Evolutionary conservation across 2,888 invertebrate species (phyloP).

Genomic region (Latrodectus elegans): DNA sequence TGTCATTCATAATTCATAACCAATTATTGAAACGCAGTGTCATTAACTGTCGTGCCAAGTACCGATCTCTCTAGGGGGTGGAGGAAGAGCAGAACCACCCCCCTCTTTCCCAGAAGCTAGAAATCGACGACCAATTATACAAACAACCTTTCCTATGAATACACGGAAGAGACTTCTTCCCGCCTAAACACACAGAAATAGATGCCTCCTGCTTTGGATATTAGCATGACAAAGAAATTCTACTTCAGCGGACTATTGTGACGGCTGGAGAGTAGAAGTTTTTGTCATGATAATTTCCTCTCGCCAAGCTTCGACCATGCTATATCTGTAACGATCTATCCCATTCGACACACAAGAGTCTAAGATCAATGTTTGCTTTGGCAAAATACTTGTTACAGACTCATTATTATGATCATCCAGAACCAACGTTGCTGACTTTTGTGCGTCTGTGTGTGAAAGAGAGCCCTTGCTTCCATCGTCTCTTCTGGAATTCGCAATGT

Average conservation of each 20-base stretch:
- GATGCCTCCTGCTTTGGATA: slow-evolving; percentile 8
- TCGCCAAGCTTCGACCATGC: slow-evolving; percentile 26
- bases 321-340: slow-evolving; percentile 47
- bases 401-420: slow-evolving; percentile 62
- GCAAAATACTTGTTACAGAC: slow-evolving; percentile 63
- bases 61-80: slow-evolving; percentile 36
- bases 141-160: slow-evolving; percentile 56
- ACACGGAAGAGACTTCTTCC: slow-evolving; percentile 55
- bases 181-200: slow-evolving; percentile 55
- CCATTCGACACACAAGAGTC: slow-evolving; percentile 12
- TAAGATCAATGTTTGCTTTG: slow-evolving; percentile 63
- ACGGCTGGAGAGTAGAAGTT: slow-evolving; percentile 30
- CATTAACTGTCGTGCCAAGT: slow-evolving; percentile 57
- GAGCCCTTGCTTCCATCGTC: background rate
- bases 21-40: slow-evolving; percentile 56
- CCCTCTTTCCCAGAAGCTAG: slow-evolving; percentile 36
- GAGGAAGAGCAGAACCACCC: background rate
- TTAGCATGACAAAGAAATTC: slow-evolving; percentile 60
- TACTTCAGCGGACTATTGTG: slow-evolving; percentile 44
- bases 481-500: slow-evolving; percentile 50
- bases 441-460: slow-evolving; percentile 1
- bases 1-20: slow-evolving; percentile 68
- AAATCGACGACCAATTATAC: slow-evolving; percentile 67
- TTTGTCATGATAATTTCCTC: slow-evolving; percentile 64
- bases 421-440: slow-evolving; percentile 40